Evolutionary conservation across 2,113 vertebrate genomes (phyloP), one percentile per base, ranked within the genome.

Genomic region (Lophochroa leadbeateri): DNA sequence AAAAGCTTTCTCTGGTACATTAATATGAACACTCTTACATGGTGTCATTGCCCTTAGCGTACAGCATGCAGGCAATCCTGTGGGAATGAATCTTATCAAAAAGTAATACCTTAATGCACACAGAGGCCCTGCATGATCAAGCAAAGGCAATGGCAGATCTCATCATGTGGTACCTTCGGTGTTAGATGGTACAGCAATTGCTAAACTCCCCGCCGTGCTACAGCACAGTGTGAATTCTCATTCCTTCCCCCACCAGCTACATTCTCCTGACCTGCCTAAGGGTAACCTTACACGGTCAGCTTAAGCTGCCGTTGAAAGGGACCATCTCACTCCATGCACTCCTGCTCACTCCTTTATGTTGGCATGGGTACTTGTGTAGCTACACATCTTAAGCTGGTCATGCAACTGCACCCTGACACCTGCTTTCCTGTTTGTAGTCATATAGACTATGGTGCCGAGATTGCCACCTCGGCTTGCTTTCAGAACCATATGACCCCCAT

Each of bases 391-490:
- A 41, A 50, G 7, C 6, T 64, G 44, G 46, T 18, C 49, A 25
- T 11, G 19, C 3, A 39, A 10, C 29, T 61, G 35, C 21, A 52
- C 13, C 14, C 47, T 33, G 44, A 71, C 9, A 33, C 17, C 43
- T 1, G 2, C 43, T 25, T 43, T 76, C 50, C 68, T 61, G 17
- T 47, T 37, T 72, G 52, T 72, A 52, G 39, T 50, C 57, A 18
- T 28, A 39, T 3, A 4, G 28, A 15, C 57, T 67, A 6, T 11
- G 28, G n/a, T 68, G 47, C 17, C 35, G 64, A 47, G 49, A 79
- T 3, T 0, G 1, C 27, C 68, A n/a, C 2, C 58, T 64, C 0
- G 1, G 19, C 63, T 41, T n/a, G 43, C 27, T 35, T 52, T 72
- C 63, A 86, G 33, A 86, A 78, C 25, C 19, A 20, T 3, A 29